Base-by-base conservation (phyloP, 2,113 vertebrate species). In the Tauraco erythrolophus region DNA sequence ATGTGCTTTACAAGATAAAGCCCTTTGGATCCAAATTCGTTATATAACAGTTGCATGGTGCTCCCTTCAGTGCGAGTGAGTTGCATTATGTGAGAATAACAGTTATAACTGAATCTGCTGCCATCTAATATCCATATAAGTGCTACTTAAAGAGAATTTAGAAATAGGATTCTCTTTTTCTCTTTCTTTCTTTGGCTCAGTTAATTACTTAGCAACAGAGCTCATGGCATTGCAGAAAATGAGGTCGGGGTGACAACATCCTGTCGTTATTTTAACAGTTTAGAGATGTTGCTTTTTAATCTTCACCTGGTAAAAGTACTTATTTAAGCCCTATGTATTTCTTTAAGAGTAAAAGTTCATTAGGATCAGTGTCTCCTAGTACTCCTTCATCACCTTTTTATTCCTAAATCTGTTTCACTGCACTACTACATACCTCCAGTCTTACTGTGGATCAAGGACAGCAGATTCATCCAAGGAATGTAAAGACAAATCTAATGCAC, bases 161-260 rank as follows among this genome's bases (percentile, higher is more conserved):
- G 75, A 92, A 94, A 84, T 22, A 72, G 5, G 3, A 15, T 66
- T 87, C 5, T 65, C 12, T 25, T 35, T 57, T 60, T 70, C 16
- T 7, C 14, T 22, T 14, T 80, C 22, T 76, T 23, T 91, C 62
- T 84, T 91, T 77, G 46, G 24, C 19, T 89, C 51, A 60, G 19
- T 48, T 96, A 94, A 92, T 89, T 95, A 89, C 92, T 93, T 93
- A 95, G 81, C 87, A 94, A 89, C 69, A 68, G 48, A 91, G 51
- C 57, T 84, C 61, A 58, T 81, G 35, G 43, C 2, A 4, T 72
- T 91, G 14, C 48, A 87, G 72, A 82, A 94, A 78, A 81, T 46
- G 9, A 92, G 28, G 37, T 62, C 0, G 0, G 13, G 19, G 48
- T 77, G 33, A 58, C 39, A 82, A 71, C 10, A 89, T 58, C 57